A percentile compares a stretch with the other conserved stretches of the same genome.
Evolutionary conservation across 2,797 vertebrate species (phyloP).

Genomic region (Rhynchonycteris naso): DNA sequence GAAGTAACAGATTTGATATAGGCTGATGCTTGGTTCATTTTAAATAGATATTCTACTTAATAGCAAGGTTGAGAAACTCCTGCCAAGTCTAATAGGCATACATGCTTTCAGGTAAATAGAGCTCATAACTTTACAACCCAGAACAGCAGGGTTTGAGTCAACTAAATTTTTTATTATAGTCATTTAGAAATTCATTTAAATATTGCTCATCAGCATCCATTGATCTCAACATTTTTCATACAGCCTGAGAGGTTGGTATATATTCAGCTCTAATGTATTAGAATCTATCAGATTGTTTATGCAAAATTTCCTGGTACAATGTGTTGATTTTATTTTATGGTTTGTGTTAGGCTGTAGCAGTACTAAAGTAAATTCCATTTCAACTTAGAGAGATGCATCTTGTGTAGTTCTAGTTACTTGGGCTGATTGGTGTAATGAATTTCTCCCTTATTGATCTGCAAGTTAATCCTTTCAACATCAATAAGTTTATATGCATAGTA

Average conservation of each 20-base stretch:
- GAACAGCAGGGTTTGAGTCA: slow-evolving; percentile 75
- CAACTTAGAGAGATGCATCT: slow-evolving; percentile 67
- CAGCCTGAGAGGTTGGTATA: slow-evolving; percentile 23
- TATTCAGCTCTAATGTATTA: slow-evolving; percentile 23
- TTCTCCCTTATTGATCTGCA: slow-evolving; percentile 67
- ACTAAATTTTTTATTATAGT: slow-evolving; percentile 79
- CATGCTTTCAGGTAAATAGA: slow-evolving; percentile 82
- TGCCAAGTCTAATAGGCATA: slow-evolving; percentile 79
- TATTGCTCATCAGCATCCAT: slow-evolving; percentile 66
- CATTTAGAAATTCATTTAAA: slow-evolving; percentile 79
- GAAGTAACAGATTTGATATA: slow-evolving; percentile 67
- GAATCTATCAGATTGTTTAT: slow-evolving; percentile 61
- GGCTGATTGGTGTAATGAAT: slow-evolving; percentile 77
- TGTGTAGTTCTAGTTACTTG: slow-evolving; percentile 69
- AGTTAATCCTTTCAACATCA: slow-evolving; percentile 76
- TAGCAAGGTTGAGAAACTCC: slow-evolving; percentile 78
- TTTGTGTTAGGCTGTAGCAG: slow-evolving; percentile 71
- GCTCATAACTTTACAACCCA: slow-evolving; percentile 61
- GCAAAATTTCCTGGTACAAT: slow-evolving; percentile 69
- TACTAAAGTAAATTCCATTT: slow-evolving; percentile 62
- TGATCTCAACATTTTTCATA: slow-evolving; percentile 70
- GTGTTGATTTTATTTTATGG: slow-evolving; percentile 65
- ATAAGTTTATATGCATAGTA: slow-evolving; percentile 65
- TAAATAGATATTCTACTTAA: slow-evolving; percentile 75
- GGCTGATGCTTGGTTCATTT: slow-evolving; percentile 69